Base-by-base conservation (phyloP, 2,888 invertebrate species). In the Eilema sororculum region DNA sequence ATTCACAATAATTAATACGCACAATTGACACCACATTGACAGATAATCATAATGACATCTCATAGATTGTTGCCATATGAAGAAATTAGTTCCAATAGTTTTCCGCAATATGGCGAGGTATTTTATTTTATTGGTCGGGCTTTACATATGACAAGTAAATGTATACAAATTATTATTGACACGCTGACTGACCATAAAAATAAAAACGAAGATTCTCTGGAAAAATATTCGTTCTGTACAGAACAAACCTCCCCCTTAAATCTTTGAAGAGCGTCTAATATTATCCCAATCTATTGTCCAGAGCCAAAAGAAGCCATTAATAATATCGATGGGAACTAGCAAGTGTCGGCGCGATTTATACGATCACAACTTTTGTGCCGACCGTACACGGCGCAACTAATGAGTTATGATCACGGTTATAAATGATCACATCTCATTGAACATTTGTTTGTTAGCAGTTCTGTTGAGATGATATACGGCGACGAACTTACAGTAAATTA, bases 311-410 rank as follows among this genome's bases (percentile, higher is more conserved):
- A 67, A 68, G 37, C 83, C 79, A 93, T 94, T 89, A 93, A 91
- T 94, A 93, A 94, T 88, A 90, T 91, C 89, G 86, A 91, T 91
- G 92, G 84, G 91, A 92, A 87, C 79, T 71, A 74, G 80, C 89
- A 84, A 90, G 92, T 92, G 93, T 89, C 84, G 78, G 80, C 74
- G 74, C 86, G 89, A 94, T 92, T 92, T 92, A 93, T 91, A 83
- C 73, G 86, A 75, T 86, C 84, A 78, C 83, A 90, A 91, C 82
- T 91, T 93, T 92, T 88, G 87, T 88, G 91, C 91, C 82, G 84
- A 84, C 86, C 82, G 86, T 85, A 89, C 89, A 82, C 87, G 69
- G 75, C 30, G 72, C 67, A 69, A 86, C 89, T 93, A 93, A 94
- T 91, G 93, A 91, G 88, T 84, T n/a, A 65, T 75, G 82, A 90